Base-by-base conservation (phyloP, 1,140 invertebrate genomes). In the Luehdorfia chinensis region DNA sequence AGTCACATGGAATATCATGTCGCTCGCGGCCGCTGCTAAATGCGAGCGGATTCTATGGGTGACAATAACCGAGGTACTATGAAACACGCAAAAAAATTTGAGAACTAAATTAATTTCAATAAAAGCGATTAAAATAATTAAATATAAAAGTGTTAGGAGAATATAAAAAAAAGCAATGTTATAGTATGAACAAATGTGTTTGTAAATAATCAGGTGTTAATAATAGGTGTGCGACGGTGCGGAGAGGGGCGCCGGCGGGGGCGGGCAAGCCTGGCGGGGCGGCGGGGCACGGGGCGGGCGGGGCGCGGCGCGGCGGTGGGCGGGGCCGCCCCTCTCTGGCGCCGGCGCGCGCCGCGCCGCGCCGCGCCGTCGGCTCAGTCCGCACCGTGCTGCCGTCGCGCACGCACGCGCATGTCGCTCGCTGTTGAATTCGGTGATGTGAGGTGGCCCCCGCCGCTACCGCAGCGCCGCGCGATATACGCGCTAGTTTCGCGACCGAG, bases 341-440 rank as follows among this genome's bases (percentile, higher is more conserved):
- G 61, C 61, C 66, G 59, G 59, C 60, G 74, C 67, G 66, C 66
- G 61, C 64, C 48, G 56, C 66, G 54, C 47, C 63, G 66, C 59
- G 50, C 55, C 60, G 61, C 71, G 64, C 72, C 66, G 52, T 44
- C 44, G 45, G 56, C 50, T 59, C 78, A 81, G 78, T 80, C 78
- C 78, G 73, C 70, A 74, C 72, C 72, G 75, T 74, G 75, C 72
- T 76, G 76, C 70, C 78, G 76, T 64, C 61, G 76, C 72, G 76
- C 84, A 85, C 85, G 84, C 86, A 84, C 80, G 83, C 80, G 69
- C 71, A 86, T 87, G 87, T 87, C 84, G 83, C 70, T 86, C 84
- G 65, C 57, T 79, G 66, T 73, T 50, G 56, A 54, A 31, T 47
- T 54, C 67, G 73, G 71, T 83, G 80, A 79, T 81, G 84, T 87